Conservation (phyloP, 2,797 vertebrate species). For the Sylvilagus floridanus region DNA sequence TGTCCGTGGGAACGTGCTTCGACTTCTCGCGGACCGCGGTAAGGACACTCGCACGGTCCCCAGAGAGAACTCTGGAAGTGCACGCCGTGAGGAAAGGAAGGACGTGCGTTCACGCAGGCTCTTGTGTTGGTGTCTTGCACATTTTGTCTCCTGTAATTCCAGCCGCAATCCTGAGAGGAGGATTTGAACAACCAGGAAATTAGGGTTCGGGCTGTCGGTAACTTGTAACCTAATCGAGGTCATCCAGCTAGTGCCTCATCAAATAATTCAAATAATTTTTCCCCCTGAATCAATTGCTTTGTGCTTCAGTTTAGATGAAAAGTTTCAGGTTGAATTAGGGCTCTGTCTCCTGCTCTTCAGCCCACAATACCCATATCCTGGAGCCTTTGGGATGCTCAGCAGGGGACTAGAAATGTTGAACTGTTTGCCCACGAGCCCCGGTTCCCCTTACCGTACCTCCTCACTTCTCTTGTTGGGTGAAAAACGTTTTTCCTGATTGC, state of each 20-base stretch:
- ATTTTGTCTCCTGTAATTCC: background rate
- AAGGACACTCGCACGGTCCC: background rate
- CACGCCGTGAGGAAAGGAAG: background rate
- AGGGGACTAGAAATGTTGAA: background rate
- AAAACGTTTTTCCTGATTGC: background rate
- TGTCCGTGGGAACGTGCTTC: slow-evolving; percentile 61
- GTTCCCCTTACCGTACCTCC: background rate
- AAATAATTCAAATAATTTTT: background rate
- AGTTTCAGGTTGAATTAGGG: background rate
- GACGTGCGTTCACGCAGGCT: too few species aligned
- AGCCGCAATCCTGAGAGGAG: background rate
- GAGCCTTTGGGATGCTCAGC: background rate
- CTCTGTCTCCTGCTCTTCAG: background rate
- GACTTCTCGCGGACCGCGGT: slow-evolving; percentile 76
- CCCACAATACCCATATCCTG: background rate
- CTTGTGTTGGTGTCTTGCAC: background rate
- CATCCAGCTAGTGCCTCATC: background rate
- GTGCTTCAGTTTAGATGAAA: background rate
- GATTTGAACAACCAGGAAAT: background rate
- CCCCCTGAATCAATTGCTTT: background rate
- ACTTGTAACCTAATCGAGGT: background rate
- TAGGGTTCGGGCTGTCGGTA: background rate
- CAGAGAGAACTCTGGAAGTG: background rate
- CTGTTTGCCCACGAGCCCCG: background rate
- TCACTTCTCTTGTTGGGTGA: background rate